Evolutionary conservation across 1,140 invertebrate genomes (phyloP).

Genomic region (Caenorhabditis brenneri): DNA sequence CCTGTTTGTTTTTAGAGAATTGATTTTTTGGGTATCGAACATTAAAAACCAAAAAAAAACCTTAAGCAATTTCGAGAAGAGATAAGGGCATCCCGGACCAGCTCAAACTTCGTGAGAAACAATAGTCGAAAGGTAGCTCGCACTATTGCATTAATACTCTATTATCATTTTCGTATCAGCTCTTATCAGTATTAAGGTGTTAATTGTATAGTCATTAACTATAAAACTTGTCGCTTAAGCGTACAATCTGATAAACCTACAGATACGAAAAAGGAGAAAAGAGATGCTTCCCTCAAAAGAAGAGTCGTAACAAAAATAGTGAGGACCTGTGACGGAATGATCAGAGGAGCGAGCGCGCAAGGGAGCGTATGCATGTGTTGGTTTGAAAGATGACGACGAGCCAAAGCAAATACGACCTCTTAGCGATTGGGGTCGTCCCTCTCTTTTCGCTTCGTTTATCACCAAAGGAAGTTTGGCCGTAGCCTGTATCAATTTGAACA

Average conservation of each 20-base stretch:
- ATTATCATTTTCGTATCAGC: not conserved
- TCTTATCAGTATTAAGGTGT: not conserved
- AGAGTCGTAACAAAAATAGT: constrained; percentile 6
- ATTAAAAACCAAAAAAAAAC: too few species aligned
- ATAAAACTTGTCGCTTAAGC: not conserved
- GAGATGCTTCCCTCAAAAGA: not conserved
- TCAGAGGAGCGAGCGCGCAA: constrained; percentile 4
- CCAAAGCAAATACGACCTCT: constrained; percentile 34
- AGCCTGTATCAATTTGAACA: not conserved
- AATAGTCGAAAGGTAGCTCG: too few species aligned
- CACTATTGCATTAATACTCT: too few species aligned
- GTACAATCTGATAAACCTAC: not conserved
- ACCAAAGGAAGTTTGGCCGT: not conserved
- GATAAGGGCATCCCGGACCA: too few species aligned
- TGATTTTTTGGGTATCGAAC: too few species aligned
- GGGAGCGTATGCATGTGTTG: constrained; percentile 39
- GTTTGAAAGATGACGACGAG: constrained; percentile 36
- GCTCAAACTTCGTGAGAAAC: too few species aligned
- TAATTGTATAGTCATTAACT: not conserved
- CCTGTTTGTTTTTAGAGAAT: too few species aligned
- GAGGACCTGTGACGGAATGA: constrained; percentile 11
- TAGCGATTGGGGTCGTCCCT: constrained; percentile 14
- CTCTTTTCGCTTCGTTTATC: constrained; percentile 22
- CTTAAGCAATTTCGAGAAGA: too few species aligned
- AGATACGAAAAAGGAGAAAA: not conserved